Evolutionary conservation across 2,888 invertebrate genomes (phyloP), one percentile per base, ranked within the genome.

Genomic region (Dexiosoma caninum): DNA sequence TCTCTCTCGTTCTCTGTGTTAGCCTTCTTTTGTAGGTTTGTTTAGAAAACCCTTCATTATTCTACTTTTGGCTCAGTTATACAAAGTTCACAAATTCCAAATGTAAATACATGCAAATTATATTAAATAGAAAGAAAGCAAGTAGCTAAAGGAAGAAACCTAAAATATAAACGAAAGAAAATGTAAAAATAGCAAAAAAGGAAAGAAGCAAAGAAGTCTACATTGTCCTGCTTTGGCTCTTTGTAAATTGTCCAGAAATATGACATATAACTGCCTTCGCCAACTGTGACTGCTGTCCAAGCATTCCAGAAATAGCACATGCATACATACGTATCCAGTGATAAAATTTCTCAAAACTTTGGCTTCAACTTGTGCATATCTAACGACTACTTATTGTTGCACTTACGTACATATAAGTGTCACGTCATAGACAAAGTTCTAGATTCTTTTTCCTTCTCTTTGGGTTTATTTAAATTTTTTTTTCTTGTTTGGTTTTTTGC

Each of bases 231-330:
- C 72, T 81, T 62, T 67, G 67, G 35, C 23, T 60, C 62, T 77
- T 77, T 72, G 62, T 42, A 72, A 77, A 69, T 72, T 81, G 81
- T 81, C 81, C 81, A 77, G 67, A 69, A 69, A 69, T 77, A 69
- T 81, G 81, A 81, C 81, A 81, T 81, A 60, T 72, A 77, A 69
- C 76, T 77, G 76, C 53, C 76, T 81, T 62, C 27, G 57, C 76
- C 81, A 81, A 72, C 71, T 77, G 81, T 67, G 81, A 62, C 69
- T 81, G 67, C 27, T 77, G 81, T 67, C 72, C 81, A 44, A 49
- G 62, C 42, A 21, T 46, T 57, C 37, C 2, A 16, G 32, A 10
- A 37, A 44, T 40, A 23, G 35, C 21, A 23, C 14, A 46, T 21
- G 64, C 37, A 12, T 67, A 1, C 16, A 23, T 21, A 46, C 35